A percentile compares a stretch with the other conserved stretches of the same genome.
Conservation (phyloP, 2,888 invertebrate genomes). For the Philhelius pedissequus region DNA sequence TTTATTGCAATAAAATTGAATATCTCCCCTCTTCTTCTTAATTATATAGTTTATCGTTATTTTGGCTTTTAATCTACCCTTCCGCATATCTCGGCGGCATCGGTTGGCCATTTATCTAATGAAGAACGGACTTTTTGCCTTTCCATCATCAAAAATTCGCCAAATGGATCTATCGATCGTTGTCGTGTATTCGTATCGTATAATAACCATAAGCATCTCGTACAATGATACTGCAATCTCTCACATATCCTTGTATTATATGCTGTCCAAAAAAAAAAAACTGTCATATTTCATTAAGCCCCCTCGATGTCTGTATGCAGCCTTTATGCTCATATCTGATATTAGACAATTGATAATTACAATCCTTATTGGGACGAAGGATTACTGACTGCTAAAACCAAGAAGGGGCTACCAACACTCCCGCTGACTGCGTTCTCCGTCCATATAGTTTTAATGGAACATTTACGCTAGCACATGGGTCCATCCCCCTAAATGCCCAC, state of each 20-base stretch:
- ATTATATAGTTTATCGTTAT: conserved; percentile 56
- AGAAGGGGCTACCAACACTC: conserved; percentile 11
- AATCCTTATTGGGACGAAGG: conserved; percentile 51
- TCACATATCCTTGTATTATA: neutral
- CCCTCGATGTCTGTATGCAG: conserved; percentile 16
- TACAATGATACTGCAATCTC: conserved; percentile 8
- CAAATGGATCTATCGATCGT: conserved; percentile 44
- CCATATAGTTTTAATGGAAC: conserved; percentile 53
- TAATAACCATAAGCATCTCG: conserved; percentile 10
- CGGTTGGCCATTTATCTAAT: conserved; percentile 41
- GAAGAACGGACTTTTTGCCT: neutral
- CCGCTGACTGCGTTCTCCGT: neutral
- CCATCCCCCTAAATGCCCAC: conserved; percentile 39
- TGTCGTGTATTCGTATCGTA: neutral
- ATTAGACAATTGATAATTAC: conserved; percentile 66
- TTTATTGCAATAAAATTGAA: conserved; percentile 12
- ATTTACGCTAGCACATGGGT: conserved; percentile 60
- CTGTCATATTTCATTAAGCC: conserved; percentile 65
- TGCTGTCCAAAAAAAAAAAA: conserved; percentile 12
- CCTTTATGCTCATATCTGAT: conserved; percentile 15
- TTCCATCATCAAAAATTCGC: conserved; percentile 29
- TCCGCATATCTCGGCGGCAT: neutral
- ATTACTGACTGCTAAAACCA: conserved; percentile 59
- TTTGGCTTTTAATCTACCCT: conserved; percentile 53
- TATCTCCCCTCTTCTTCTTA: neutral